Percentiles rank a stretch among this genome's conserved stretches.
phyloP scores from a whole-genome alignment of 2,888 invertebrate species.

The Trissoscelio sp. region DNA sequence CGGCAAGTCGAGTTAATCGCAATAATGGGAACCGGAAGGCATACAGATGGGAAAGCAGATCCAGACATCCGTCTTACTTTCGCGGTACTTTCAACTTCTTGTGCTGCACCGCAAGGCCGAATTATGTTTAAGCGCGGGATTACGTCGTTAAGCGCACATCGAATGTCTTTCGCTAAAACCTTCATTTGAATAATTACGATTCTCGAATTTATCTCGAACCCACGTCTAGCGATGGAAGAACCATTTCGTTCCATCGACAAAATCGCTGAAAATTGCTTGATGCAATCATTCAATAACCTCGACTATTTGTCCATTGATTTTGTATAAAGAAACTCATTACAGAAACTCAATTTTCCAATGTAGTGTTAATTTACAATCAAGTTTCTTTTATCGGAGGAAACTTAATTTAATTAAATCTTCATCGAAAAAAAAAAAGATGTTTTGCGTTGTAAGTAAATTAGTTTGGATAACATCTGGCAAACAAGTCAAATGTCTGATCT shows the following conservation, averaged over 20 bases:
- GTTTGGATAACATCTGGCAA: too few relatives aligned
- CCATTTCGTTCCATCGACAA: not conserved
- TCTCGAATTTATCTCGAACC: conserved; percentile 12
- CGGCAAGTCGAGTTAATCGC: conserved; percentile 74
- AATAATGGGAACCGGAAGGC: conserved; percentile 78
- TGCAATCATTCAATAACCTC: too few relatives aligned
- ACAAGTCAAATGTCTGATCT: too few relatives aligned
- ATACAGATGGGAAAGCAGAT: conserved; percentile 78
- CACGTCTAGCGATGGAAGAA: not conserved
- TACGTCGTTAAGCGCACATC: conserved; percentile 33
- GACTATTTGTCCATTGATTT: too few relatives aligned
- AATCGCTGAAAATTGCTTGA: too few relatives aligned
- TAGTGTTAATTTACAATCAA: too few relatives aligned
- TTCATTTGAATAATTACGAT: conserved; percentile 21
- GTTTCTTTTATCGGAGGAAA: too few relatives aligned
- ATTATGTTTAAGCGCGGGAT: conserved; percentile 77
- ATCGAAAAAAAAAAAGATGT: too few relatives aligned
- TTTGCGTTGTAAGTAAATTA: too few relatives aligned
- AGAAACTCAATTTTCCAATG: too few relatives aligned
- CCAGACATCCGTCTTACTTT: conserved; percentile 79
- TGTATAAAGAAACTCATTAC: too few relatives aligned
- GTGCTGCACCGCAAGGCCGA: conserved; percentile 79
- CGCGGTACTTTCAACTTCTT: conserved; percentile 80
- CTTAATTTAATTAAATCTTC: too few relatives aligned
- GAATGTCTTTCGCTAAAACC: conserved; percentile 6